Conservation (phyloP, 2,888 invertebrate species). For the Athripsodes cinereus region DNA sequence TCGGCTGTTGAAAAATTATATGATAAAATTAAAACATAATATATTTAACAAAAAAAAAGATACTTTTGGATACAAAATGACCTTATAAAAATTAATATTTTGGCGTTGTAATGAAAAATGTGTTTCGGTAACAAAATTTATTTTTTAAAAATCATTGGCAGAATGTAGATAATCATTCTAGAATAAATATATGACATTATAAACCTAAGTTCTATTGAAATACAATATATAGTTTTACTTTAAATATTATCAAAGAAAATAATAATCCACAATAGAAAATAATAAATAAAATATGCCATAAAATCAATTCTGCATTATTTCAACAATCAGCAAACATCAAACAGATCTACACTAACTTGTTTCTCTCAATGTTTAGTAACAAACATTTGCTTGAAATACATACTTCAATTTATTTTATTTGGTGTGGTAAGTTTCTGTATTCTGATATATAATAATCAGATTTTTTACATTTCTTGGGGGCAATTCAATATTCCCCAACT, state of each 20-base stretch:
- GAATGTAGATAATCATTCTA: slow-evolving; percentile 29
- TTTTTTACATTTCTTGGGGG: no score
- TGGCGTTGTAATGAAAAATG: slow-evolving; percentile 39
- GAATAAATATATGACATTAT: neutral
- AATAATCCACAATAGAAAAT: no score
- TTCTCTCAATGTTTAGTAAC: no score
- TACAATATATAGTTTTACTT: neutral
- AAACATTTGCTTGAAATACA: no score
- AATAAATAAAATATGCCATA: no score
- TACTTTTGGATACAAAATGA: slow-evolving; percentile 23
- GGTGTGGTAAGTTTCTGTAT: no score
- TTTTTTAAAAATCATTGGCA: slow-evolving; percentile 38
- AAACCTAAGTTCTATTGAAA: neutral
- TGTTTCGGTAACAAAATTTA: slow-evolving; percentile 54
- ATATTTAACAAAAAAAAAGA: slow-evolving; percentile 9
- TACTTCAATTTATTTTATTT: no score
- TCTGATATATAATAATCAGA: no score
- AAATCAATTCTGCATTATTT: no score
- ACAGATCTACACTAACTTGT: no score
- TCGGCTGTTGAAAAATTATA: slow-evolving; percentile 28
- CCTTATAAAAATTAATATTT: slow-evolving; percentile 22
- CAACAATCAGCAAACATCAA: no score
- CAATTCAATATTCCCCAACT: no score
- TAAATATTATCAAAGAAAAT: neutral
- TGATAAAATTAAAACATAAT: neutral